Evolutionary conservation across 2,888 invertebrate species (phyloP).

Genomic region (Erannis defoliaria): DNA sequence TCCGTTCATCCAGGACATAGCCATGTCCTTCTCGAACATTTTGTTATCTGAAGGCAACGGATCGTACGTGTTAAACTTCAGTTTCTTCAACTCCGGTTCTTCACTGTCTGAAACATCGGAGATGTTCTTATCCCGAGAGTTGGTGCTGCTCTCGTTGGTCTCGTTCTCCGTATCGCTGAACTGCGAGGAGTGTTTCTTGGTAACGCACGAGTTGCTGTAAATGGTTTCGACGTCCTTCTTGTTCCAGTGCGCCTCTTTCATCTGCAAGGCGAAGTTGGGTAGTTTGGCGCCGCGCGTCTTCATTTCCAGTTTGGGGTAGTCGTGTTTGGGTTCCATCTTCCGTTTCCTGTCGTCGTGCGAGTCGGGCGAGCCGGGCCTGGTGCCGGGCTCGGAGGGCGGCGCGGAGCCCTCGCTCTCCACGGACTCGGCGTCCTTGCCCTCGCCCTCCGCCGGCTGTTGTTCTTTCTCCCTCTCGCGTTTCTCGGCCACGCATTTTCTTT

Average conservation of each 20-base stretch:
- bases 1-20: slow-evolving; percentile 72
- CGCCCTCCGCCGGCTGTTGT: slow-evolving; percentile 77
- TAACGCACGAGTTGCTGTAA: slow-evolving; percentile 69
- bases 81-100: slow-evolving; percentile 81
- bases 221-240: slow-evolving; percentile 80
- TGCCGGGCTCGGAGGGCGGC: slow-evolving; percentile 76
- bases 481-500: slow-evolving; percentile 70
- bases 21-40: slow-evolving; percentile 74
- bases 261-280: slow-evolving; percentile 86
- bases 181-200: slow-evolving; percentile 65
- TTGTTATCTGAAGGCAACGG: slow-evolving; percentile 78
- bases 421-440: slow-evolving; percentile 81
- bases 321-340: slow-evolving; percentile 62
- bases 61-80: slow-evolving; percentile 77
- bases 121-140: slow-evolving; percentile 79
- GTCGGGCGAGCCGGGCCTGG: slow-evolving; percentile 76
- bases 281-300: slow-evolving; percentile 88
- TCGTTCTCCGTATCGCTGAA: slow-evolving; percentile 79
- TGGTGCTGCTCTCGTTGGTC: slow-evolving; percentile 69
- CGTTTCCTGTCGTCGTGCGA: slow-evolving; percentile 62
- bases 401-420: slow-evolving; percentile 77
- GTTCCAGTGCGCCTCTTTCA: slow-evolving; percentile 82
- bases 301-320: slow-evolving; percentile 77
- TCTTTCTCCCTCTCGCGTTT: slow-evolving; percentile 78
- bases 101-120: slow-evolving; percentile 82